Percentiles rank a stretch among this genome's conserved stretches.
Evolutionary conservation across 2,113 vertebrate species (phyloP).

Genomic region (Albula goreensis): DNA sequence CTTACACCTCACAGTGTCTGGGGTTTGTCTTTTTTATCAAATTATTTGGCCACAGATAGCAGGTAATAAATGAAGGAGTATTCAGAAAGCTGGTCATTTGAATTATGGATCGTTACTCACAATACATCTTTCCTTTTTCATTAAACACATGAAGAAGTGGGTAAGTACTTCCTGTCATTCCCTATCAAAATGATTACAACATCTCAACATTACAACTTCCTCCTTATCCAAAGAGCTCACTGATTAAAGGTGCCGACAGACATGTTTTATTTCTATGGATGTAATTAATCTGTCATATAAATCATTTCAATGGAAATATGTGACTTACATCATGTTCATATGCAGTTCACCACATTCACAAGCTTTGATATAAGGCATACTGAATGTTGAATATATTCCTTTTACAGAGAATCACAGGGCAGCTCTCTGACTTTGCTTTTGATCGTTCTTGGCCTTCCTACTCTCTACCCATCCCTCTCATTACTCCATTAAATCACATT

Average conservation of each 20-base stretch:
- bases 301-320: neutral
- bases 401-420: neutral
- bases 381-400: neutral
- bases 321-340: neutral
- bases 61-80: neutral
- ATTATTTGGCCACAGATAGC: neutral
- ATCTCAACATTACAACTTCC: neutral
- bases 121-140: neutral
- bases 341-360: neutral
- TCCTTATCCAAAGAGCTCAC: neutral
- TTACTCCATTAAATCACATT: slow-evolving; percentile 15
- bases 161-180: neutral
- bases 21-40: neutral
- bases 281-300: neutral
- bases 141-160: neutral
- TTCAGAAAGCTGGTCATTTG: neutral
- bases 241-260: neutral
- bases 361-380: neutral
- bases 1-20: neutral
- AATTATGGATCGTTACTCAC: neutral
- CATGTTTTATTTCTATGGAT: neutral
- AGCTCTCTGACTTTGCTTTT: neutral
- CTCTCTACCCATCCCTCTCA: neutral
- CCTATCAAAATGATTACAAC: neutral
- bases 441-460: neutral